Evolutionary conservation across 2,888 invertebrate species (phyloP), one percentile per base, ranked within the genome.

Genomic region (Epinotia bilunana): DNA sequence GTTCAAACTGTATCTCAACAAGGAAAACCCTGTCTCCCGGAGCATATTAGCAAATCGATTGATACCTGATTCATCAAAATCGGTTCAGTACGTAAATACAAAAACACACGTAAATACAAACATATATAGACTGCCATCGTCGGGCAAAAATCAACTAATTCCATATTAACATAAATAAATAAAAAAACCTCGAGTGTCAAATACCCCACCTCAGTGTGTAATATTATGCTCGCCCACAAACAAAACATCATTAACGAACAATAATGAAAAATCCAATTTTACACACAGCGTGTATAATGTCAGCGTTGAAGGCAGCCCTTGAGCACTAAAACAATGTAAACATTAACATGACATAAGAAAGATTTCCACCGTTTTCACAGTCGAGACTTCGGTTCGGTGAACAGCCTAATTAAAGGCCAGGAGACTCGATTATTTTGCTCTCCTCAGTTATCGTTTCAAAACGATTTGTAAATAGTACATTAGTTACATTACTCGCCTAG

Each of bases 201-300:
- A 49, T 13, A 16, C 49, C 49, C 16, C 49, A n/a, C 13, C 5
- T n/a, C 49, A n/a, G n/a, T n/a, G n/a, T n/a, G n/a, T n/a, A 53
- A 53, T 53, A n/a, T n/a, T 53, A 53, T 53, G 16, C 6, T n/a
- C 49, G n/a, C n/a, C 16, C 49, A n/a, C 49, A 6, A 53, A 16
- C 49, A 53, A 53, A 53, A 53, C 16, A 7, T 53, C 49, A 53
- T 53, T 53, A 53, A 53, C 16, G n/a, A 53, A n/a, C 49, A 53
- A 16, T 49, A 49, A 53, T n/a, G 49, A 53, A 53, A 53, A n/a
- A 53, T 53, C 49, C 53, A 53, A n/a, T 53, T 53, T 53, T 53
- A 53, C 53, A 53, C 53, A 53, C 53, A 53, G 53, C n/a, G n/a
- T 53, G 53, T 53, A n/a, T 53, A 53, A 53, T 53, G n/a, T 53